phyloP scores from a whole-genome alignment of 2,888 invertebrate species.

The Apodemia zela region DNA sequence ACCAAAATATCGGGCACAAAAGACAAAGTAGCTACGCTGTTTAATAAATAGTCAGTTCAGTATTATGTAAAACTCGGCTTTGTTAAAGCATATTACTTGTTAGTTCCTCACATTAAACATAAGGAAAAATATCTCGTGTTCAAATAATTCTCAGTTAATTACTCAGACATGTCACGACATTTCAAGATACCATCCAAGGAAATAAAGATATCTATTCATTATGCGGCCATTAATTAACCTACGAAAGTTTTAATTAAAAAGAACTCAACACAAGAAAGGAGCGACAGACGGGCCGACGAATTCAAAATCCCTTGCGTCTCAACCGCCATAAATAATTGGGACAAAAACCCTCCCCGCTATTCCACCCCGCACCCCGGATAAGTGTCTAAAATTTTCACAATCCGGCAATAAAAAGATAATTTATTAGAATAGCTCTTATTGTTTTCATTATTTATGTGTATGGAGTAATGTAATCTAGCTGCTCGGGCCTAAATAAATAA shows the following conservation, averaged over 20 bases:
- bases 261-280: slow-evolving; percentile 68
- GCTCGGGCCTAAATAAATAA: slow-evolving; percentile 78
- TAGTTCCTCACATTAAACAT: background rate
- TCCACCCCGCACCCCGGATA: slow-evolving; percentile 60
- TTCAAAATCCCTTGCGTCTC: slow-evolving; percentile 73
- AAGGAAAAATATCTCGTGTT: background rate
- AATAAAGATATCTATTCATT: slow-evolving; percentile 43
- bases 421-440: slow-evolving; percentile 81
- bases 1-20: no score
- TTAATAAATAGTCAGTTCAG: no score
- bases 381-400: slow-evolving; percentile 81
- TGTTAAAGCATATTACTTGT: no score
- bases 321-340: slow-evolving; percentile 78
- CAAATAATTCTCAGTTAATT: background rate
- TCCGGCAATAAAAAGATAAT: slow-evolving; percentile 81
- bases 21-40: no score
- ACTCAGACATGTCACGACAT: slow-evolving; percentile 17
- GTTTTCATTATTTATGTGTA: slow-evolving; percentile 81
- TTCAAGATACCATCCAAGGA: slow-evolving; percentile 23
- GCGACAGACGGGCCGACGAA: slow-evolving; percentile 66
- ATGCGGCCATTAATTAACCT: slow-evolving; percentile 71
- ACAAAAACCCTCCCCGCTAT: slow-evolving; percentile 64
- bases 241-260: slow-evolving; percentile 77
- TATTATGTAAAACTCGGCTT: no score
- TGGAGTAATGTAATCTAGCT: slow-evolving; percentile 80